Percentiles rank a stretch among this genome's conserved stretches.
Evolutionary conservation across 2,797 vertebrate species (phyloP).

Genomic region (Oreochromis grahami): DNA sequence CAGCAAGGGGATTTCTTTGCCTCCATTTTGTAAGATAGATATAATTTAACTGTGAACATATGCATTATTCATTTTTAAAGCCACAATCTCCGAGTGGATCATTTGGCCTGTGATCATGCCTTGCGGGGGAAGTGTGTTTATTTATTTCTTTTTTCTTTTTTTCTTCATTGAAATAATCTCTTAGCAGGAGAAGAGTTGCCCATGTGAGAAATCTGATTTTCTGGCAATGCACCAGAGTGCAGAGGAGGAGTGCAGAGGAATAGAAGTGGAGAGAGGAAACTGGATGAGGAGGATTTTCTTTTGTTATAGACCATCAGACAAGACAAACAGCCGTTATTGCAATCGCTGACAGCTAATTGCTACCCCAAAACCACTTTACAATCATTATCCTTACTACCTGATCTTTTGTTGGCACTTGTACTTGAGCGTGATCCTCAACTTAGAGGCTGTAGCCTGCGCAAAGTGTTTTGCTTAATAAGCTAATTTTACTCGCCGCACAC

Average conservation of each 20-base stretch:
- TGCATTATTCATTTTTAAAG: slow-evolving; percentile 76
- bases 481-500: slow-evolving; percentile 24
- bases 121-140: slow-evolving; percentile 72
- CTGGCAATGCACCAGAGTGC: slow-evolving; percentile 66
- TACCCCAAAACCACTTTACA: slow-evolving; percentile 56
- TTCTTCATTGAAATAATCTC: slow-evolving; percentile 76
- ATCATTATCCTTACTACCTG: slow-evolving; percentile 57
- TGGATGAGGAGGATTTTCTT: slow-evolving; percentile 33
- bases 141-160: background rate
- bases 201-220: slow-evolving; percentile 77
- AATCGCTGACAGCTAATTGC: slow-evolving; percentile 54
- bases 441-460: slow-evolving; percentile 17
- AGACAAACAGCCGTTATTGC: slow-evolving; percentile 40
- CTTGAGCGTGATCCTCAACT: slow-evolving; percentile 25
- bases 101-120: slow-evolving; percentile 70
- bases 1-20: slow-evolving; percentile 1
- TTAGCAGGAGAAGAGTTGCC: slow-evolving; percentile 68
- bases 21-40: slow-evolving; percentile 27
- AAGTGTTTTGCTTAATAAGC: slow-evolving; percentile 53
- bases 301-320: slow-evolving; percentile 50
- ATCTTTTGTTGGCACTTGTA: slow-evolving; percentile 45
- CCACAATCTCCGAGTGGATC: slow-evolving; percentile 65
- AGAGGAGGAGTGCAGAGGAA: slow-evolving; percentile 51
- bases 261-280: slow-evolving; percentile 27
- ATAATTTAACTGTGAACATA: slow-evolving; percentile 57